Conservation (phyloP, 2,888 invertebrate genomes). For the Crocallis elinguaria region DNA sequence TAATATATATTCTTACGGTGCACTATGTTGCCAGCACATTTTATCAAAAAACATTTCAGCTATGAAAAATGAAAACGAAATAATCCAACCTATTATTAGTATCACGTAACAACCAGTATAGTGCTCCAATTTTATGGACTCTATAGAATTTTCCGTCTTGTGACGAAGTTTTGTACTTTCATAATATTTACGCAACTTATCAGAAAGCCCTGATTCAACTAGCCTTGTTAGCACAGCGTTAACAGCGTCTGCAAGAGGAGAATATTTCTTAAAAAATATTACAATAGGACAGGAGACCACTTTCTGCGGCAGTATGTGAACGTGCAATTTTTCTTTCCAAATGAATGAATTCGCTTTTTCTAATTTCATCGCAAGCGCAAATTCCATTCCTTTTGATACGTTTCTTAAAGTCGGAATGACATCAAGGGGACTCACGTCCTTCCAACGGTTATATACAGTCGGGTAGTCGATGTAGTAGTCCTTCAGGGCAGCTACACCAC, state of each 20-base stretch:
- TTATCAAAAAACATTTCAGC: constrained; percentile 53
- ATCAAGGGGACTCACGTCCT: constrained; percentile 47
- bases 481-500: constrained; percentile 61
- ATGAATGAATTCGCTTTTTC: constrained; percentile 52
- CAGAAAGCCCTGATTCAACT: constrained; percentile 57
- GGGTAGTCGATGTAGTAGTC: constrained; percentile 65
- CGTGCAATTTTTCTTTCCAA: constrained; percentile 41
- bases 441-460: constrained; percentile 58
- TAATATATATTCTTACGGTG: neutral
- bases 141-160: constrained; percentile 32
- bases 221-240: constrained; percentile 56
- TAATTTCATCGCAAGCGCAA: constrained; percentile 61
- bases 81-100: constrained; percentile 58
- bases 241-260: constrained; percentile 55
- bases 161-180: constrained; percentile 25
- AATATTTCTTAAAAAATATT: constrained; percentile 69
- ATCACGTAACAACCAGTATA: constrained; percentile 65
- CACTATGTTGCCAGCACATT: constrained; percentile 18
- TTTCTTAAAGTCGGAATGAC: constrained; percentile 49
- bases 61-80: constrained; percentile 52
- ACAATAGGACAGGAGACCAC: constrained; percentile 58
- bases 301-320: constrained; percentile 57
- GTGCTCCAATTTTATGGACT: constrained; percentile 57
- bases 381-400: constrained; percentile 57
- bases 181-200: constrained; percentile 56